These are phyloP conservation scores for Leptarthrus brevirostris DNA, from an alignment of 2,888 invertebrate genomes.

Conservation along the genomic window DNA sequence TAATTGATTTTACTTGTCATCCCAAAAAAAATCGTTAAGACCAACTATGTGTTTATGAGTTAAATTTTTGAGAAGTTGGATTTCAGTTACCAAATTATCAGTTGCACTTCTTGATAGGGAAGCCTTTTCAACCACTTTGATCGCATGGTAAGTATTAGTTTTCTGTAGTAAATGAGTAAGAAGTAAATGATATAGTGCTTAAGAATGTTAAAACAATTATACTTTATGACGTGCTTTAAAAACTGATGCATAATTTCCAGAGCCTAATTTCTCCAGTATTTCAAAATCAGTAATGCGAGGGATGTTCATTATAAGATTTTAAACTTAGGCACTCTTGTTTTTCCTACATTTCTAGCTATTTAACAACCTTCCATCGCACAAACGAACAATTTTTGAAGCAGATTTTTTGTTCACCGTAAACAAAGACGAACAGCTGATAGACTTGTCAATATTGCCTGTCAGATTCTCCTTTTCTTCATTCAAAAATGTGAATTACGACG, in stretches of 20 bases:
- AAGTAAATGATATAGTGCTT: background rate
- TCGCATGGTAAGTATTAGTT: constrained; percentile 77
- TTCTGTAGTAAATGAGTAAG: constrained; percentile 63
- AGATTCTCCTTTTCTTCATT: no score
- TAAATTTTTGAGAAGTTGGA: constrained; percentile 80
- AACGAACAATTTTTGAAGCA: no score
- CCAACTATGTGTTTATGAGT: constrained; percentile 85
- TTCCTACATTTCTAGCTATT: background rate
- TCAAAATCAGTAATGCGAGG: constrained; percentile 74
- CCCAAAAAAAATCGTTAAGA: constrained; percentile 85
- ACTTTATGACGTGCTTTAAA: constrained; percentile 75
- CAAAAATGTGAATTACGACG: no score
- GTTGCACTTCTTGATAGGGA: constrained; percentile 78
- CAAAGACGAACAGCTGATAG: no score
- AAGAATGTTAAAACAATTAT: constrained; percentile 25
- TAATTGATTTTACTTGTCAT: constrained; percentile 71
- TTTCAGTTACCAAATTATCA: constrained; percentile 86
- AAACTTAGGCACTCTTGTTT: background rate
- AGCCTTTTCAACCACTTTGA: constrained; percentile 83
- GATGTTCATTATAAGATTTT: constrained; percentile 59
- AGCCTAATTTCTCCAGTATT: constrained; percentile 80
- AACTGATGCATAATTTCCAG: constrained; percentile 86
- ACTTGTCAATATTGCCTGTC: no score
- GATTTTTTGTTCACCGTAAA: no score
- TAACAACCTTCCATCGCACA: no score